These are phyloP conservation scores for Gryllus bimaculatus DNA, from an alignment of 1,140 invertebrate species.

Conservation along the genomic window DNA sequence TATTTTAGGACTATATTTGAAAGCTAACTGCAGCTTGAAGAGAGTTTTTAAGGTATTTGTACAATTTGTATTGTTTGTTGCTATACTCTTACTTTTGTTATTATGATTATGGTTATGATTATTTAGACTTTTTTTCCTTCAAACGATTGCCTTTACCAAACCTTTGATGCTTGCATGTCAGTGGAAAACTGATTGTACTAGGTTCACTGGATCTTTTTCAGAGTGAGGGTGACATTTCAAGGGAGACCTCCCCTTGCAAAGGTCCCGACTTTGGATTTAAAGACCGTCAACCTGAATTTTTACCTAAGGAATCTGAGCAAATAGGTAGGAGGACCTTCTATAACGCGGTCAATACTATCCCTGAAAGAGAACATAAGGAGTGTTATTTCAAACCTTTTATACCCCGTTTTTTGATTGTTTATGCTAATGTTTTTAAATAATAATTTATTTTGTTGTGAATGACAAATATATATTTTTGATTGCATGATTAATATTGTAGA, in stretches of 20 bases:
- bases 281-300: not conserved
- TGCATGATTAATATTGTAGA: too few relatives aligned
- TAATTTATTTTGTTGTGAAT: too few relatives aligned
- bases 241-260: constrained; percentile 22
- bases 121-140: too few relatives aligned
- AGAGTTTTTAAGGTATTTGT: not conserved
- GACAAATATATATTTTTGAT: too few relatives aligned
- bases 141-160: too few relatives aligned
- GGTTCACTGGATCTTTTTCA: constrained; percentile 15
- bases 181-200: not conserved
- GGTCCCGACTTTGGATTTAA: constrained; percentile 13
- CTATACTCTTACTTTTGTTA: not conserved
- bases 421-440: too few relatives aligned
- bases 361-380: not conserved
- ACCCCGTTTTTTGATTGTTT: too few relatives aligned
- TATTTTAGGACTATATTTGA: not conserved
- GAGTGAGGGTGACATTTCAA: constrained; percentile 17
- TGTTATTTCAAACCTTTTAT: too few relatives aligned
- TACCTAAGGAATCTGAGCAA: not conserved
- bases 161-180: not conserved
- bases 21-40: not conserved
- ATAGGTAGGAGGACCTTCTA: constrained; percentile 10
- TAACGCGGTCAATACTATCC: not conserved
- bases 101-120: too few relatives aligned
- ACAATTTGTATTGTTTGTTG: not conserved